These are phyloP conservation scores for Trogon melanurus DNA, from an alignment of 2,113 vertebrate genomes.

Conservation along the genomic window DNA sequence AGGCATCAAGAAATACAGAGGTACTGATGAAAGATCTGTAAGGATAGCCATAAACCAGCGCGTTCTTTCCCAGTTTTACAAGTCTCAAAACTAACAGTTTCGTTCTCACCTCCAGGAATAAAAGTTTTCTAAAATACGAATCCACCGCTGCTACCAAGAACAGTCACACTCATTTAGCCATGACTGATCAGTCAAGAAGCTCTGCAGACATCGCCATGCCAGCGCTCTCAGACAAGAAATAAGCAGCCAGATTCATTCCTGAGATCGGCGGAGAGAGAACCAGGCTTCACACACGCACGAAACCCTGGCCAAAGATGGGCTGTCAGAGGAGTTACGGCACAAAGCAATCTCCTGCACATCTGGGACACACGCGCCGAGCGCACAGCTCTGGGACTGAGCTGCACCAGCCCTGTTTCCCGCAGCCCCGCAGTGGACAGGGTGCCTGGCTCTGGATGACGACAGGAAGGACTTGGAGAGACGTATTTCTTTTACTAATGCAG, in stretches of 20 bases:
- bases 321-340: not conserved
- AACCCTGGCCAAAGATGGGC: not conserved
- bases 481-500: not conserved
- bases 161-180: not conserved
- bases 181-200: not conserved
- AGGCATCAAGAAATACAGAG: not conserved
- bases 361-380: not conserved
- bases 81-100: not conserved
- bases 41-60: not conserved
- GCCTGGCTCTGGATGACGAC: not conserved
- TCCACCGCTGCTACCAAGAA: not conserved
- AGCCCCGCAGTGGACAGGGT: rapidly evolving
- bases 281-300: not conserved
- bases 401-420: not conserved
- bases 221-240: not conserved
- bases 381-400: not conserved
- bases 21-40: not conserved
- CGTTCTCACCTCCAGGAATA: not conserved
- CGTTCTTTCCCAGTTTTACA: not conserved
- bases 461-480: not conserved
- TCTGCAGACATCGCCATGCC: not conserved
- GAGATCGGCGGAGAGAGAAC: not conserved
- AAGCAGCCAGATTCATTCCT: not conserved
- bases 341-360: not conserved
- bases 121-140: not conserved